Evolutionary conservation across 2,113 vertebrate genomes (phyloP).

Genomic region (Rousettus leschenaultii): DNA sequence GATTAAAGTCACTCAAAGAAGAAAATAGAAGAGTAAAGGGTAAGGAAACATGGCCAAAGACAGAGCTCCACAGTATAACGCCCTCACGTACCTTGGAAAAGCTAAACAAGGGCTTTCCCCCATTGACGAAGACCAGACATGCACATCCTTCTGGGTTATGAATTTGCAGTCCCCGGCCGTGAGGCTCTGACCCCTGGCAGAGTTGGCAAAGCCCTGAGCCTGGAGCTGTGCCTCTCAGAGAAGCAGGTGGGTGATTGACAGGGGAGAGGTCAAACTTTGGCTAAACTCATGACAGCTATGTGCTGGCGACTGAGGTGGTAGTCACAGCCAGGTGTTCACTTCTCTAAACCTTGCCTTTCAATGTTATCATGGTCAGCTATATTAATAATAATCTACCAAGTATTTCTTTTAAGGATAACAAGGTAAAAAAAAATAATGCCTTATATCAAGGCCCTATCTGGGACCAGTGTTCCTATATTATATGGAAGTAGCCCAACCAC

Average conservation of each 20-base stretch:
- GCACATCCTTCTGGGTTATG: background rate
- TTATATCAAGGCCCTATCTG: background rate
- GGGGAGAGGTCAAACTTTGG: background rate
- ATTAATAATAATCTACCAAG: background rate
- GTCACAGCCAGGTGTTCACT: background rate
- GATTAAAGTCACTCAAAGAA: background rate
- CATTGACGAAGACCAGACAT: background rate
- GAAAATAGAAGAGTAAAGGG: background rate
- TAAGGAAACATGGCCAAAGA: background rate
- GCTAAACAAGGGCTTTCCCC: background rate
- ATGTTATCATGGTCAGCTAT: background rate
- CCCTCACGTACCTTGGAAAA: background rate
- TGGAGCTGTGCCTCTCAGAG: background rate
- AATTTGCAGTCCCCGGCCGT: no score
- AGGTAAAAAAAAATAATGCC: background rate
- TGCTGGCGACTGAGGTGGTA: background rate
- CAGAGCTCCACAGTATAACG: background rate
- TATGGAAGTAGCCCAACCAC: background rate
- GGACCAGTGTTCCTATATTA: background rate
- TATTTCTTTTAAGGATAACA: background rate
- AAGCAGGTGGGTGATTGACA: background rate
- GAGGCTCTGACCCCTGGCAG: background rate
- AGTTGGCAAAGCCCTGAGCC: background rate
- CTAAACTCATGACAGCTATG: background rate
- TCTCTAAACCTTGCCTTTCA: background rate